Conservation (phyloP, 2,797 vertebrate species). For the Crocidura indochinensis region DNA sequence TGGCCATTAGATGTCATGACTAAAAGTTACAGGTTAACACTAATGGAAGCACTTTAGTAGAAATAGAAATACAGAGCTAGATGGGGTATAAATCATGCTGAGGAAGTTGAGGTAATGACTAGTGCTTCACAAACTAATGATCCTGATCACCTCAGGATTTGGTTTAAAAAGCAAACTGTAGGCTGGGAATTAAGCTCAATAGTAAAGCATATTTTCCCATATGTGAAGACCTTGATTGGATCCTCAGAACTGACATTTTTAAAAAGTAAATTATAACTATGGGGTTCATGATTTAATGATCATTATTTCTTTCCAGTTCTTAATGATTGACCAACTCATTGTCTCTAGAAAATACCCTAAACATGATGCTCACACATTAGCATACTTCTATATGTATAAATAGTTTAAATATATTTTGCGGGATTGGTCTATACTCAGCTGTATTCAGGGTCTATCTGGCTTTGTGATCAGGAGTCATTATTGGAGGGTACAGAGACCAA, state of each 20-base stretch:
- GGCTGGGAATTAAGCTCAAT: too few relatives aligned
- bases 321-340: neutral
- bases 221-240: too few relatives aligned
- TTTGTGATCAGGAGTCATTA: too few relatives aligned
- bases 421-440: too few relatives aligned
- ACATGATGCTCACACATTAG: neutral
- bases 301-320: slow-evolving; percentile 9
- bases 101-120: neutral
- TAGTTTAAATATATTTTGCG: too few relatives aligned
- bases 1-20: neutral
- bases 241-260: too few relatives aligned
- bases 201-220: too few relatives aligned
- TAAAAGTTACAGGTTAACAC: neutral
- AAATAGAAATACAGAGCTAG: neutral
- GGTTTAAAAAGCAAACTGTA: slow-evolving; percentile 22
- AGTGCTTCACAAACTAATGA: neutral
- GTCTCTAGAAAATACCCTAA: neutral
- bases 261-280: neutral
- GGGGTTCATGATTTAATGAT: neutral
- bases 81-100: neutral
- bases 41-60: neutral
- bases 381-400: neutral
- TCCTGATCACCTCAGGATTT: neutral
- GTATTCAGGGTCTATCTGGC: too few relatives aligned
- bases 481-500: too few relatives aligned